Evolutionary conservation across 1,140 invertebrate species (phyloP).

Genomic region (Lepidurus arcticus): DNA sequence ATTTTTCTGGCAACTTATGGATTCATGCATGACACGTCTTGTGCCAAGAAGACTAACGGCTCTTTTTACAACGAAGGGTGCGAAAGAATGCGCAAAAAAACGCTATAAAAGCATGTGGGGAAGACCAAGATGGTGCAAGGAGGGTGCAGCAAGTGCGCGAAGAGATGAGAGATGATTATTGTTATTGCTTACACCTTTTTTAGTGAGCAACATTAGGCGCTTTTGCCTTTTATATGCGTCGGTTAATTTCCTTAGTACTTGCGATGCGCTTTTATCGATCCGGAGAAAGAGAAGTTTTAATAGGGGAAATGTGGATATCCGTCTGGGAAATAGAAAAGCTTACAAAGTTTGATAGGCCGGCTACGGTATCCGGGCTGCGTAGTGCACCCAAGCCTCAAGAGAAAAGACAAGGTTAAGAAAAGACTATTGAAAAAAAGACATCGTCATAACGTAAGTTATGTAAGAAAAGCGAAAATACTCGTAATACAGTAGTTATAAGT

Average conservation of each 20-base stretch:
- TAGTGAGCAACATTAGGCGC: neutral
- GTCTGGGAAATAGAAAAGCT: neutral
- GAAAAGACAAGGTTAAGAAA: no score
- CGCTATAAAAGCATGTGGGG: neutral
- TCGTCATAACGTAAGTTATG: no score
- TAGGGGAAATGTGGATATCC: neutral
- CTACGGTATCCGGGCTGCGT: no score
- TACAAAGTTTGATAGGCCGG: neutral
- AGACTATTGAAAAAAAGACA: no score
- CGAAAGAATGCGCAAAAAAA: neutral
- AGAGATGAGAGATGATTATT: neutral
- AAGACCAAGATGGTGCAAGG: neutral
- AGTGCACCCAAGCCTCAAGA: no score
- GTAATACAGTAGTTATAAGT: no score
- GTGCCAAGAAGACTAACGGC: conserved; percentile 9
- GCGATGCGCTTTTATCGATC: neutral
- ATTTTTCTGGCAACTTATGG: neutral
- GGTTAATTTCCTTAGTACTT: conserved; percentile 2
- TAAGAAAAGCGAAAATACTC: no score
- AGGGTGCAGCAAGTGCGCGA: neutral
- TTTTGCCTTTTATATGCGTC: neutral
- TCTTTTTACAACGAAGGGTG: neutral
- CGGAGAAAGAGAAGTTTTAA: neutral
- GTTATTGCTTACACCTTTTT: neutral
- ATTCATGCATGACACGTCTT: conserved; percentile 9